Evolutionary conservation across 2,888 invertebrate species (phyloP).

Genomic region (Allacma fusca): DNA sequence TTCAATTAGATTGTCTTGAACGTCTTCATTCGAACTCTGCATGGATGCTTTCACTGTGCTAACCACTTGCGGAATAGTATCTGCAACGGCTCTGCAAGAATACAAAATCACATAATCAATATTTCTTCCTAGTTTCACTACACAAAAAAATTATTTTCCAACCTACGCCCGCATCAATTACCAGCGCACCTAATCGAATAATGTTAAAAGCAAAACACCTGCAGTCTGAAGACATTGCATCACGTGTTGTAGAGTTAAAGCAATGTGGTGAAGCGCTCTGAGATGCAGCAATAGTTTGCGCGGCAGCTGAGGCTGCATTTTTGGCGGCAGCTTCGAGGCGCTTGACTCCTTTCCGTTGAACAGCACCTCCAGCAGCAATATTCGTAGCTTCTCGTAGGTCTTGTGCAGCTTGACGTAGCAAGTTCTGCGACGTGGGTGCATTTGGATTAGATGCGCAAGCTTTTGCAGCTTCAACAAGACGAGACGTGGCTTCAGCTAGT

Average conservation of each 20-base stretch:
- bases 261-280: slow-evolving; percentile 76
- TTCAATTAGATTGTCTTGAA: slow-evolving; percentile 56
- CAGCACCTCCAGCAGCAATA: slow-evolving; percentile 59
- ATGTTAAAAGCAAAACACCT: slow-evolving; percentile 46
- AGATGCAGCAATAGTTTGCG: slow-evolving; percentile 83
- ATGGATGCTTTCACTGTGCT: slow-evolving; percentile 79
- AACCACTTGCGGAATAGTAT: slow-evolving; percentile 81
- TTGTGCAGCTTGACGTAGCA: slow-evolving; percentile 87
- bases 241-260: slow-evolving; percentile 59
- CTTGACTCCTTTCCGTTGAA: slow-evolving; percentile 59
- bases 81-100: slow-evolving; percentile 70
- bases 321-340: slow-evolving; percentile 75
- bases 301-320: slow-evolving; percentile 85
- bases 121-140: too few relatives aligned
- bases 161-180: too few relatives aligned
- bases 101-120: too few relatives aligned
- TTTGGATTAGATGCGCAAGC: slow-evolving; percentile 87
- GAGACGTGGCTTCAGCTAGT: slow-evolving; percentile 92
- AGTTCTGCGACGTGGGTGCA: slow-evolving; percentile 83
- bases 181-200: too few relatives aligned
- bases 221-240: slow-evolving; percentile 60
- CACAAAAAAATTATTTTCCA: too few relatives aligned
- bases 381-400: slow-evolving; percentile 73
- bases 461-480: slow-evolving; percentile 95
- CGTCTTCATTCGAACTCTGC: slow-evolving; percentile 62